These are phyloP conservation scores for Sitobion miscanthi DNA, from an alignment of 1,140 invertebrate genomes.

Conservation along the genomic window DNA sequence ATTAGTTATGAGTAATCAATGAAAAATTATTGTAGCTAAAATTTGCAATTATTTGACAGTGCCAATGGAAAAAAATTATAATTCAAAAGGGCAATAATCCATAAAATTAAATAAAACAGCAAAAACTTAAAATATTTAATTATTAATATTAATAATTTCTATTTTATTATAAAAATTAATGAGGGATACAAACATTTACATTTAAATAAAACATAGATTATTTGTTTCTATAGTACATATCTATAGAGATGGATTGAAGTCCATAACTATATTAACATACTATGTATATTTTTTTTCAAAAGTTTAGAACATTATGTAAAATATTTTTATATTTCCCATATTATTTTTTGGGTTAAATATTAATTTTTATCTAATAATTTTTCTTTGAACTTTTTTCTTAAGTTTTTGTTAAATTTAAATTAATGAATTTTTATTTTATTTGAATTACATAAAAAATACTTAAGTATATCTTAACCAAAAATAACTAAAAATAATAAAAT, in stretches of 20 bases:
- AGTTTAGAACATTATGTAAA: conserved; percentile 37
- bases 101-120: conserved; percentile 33
- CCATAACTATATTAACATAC: conserved; percentile 7
- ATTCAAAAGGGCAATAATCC: not conserved
- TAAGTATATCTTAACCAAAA: conserved; percentile 43
- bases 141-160: conserved; percentile 35
- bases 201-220: conserved; percentile 24
- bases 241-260: conserved; percentile 1
- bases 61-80: not conserved
- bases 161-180: conserved; percentile 40
- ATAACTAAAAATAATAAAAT: conserved; percentile 38
- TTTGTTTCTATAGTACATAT: conserved; percentile 20
- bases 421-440: conserved; percentile 39
- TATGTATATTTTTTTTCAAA: conserved; percentile 9
- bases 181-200: conserved; percentile 17
- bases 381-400: not conserved
- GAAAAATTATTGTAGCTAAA: not conserved
- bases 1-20: not conserved
- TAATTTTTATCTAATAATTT: conserved; percentile 37
- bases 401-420: conserved; percentile 32
- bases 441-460: conserved; percentile 50
- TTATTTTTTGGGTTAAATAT: conserved; percentile 30
- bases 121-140: conserved; percentile 27
- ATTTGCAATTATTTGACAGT: conserved; percentile 29
- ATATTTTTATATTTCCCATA: conserved; percentile 29